phyloP scores from a whole-genome alignment of 1,140 invertebrate species.

The Mercenaria mercenaria region DNA sequence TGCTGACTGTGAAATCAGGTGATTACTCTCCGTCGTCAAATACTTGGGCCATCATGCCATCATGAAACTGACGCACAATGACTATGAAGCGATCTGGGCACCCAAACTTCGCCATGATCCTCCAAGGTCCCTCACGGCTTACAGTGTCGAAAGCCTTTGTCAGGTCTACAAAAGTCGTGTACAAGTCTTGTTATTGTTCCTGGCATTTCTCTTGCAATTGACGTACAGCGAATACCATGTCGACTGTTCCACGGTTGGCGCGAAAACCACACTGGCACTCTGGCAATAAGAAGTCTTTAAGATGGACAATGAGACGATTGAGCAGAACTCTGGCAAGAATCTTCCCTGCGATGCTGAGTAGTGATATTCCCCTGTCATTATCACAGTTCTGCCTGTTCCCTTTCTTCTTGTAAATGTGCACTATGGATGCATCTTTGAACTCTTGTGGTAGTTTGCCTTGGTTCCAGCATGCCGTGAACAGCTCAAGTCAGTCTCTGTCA shows the following conservation, averaged over 20 bases:
- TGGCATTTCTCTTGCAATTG: constrained; percentile 68
- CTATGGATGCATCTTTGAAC: constrained; percentile 64
- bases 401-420: constrained; percentile 61
- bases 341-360: constrained; percentile 66
- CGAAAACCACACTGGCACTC: constrained; percentile 68
- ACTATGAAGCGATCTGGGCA: constrained; percentile 57
- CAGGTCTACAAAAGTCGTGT: constrained; percentile 67
- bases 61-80: too few relatives aligned
- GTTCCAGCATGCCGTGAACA: constrained; percentile 10
- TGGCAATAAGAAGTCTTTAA: constrained; percentile 52
- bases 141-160: constrained; percentile 75
- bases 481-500: background rate
- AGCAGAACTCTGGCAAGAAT: constrained; percentile 66
- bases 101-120: constrained; percentile 63
- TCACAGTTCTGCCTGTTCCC: too few relatives aligned
- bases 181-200: constrained; percentile 66
- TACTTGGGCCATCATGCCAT: too few relatives aligned
- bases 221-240: constrained; percentile 64
- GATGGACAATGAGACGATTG: constrained; percentile 48
- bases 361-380: constrained; percentile 64
- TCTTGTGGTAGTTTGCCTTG: constrained; percentile 40
- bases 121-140: constrained; percentile 64
- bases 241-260: constrained; percentile 55
- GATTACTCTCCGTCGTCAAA: too few relatives aligned
- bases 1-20: constrained; percentile 46